A percentile compares a stretch with the other conserved stretches of the same genome.
phyloP scores from a whole-genome alignment of 1,140 invertebrate genomes.

The Cardiocondyla obscurior region DNA sequence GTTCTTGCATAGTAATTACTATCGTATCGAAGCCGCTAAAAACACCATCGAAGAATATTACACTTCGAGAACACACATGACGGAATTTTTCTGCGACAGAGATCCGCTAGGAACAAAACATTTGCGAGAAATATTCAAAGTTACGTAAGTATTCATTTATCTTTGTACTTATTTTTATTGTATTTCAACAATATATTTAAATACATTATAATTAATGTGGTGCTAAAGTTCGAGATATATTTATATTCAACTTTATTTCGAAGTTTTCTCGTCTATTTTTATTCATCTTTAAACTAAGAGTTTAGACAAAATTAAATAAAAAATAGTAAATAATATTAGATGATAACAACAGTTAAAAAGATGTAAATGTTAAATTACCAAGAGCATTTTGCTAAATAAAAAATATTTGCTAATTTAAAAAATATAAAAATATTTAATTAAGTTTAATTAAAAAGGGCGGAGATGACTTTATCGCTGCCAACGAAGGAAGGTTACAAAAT shows the following conservation, averaged over 20 bases:
- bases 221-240: neutral
- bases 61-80: constrained; percentile 85
- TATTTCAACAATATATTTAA: neutral
- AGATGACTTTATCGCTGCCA: constrained; percentile 72
- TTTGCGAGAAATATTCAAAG: constrained; percentile 80
- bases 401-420: neutral
- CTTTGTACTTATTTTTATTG: no score
- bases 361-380: neutral
- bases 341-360: neutral
- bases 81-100: constrained; percentile 85
- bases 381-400: neutral
- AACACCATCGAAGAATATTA: constrained; percentile 86
- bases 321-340: neutral
- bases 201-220: neutral
- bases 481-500: constrained; percentile 85
- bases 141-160: constrained; percentile 79
- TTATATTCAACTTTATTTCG: no score
- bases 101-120: constrained; percentile 80
- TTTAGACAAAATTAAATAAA: neutral
- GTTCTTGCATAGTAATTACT: constrained; percentile 86
- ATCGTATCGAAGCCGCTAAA: constrained; percentile 86
- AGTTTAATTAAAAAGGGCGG: constrained; percentile 16
- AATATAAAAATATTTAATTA: neutral
- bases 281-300: neutral
- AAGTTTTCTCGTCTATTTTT: neutral